These are phyloP conservation scores for Tuta absoluta DNA, from an alignment of 2,888 invertebrate species.

Conservation along the genomic window DNA sequence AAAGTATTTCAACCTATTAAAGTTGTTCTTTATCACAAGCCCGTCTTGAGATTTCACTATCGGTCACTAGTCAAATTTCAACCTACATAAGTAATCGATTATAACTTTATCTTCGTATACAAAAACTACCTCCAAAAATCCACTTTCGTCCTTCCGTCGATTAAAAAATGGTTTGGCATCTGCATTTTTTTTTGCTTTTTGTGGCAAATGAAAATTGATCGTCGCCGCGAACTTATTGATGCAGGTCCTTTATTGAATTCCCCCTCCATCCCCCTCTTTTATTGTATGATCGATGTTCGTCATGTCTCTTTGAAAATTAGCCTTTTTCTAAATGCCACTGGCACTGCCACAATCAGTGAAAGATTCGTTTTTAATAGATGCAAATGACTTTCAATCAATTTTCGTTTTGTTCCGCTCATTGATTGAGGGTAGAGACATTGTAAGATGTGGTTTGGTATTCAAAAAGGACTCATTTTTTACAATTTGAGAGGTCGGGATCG, in stretches of 20 bases:
- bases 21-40: too few relatives aligned
- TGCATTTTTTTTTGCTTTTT: constrained; percentile 53
- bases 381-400: constrained; percentile 11
- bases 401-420: constrained; percentile 3
- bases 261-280: constrained; percentile 33
- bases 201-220: constrained; percentile 76
- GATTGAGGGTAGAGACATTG: neutral
- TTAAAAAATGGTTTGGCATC: constrained; percentile 51
- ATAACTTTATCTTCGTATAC: neutral
- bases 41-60: too few relatives aligned
- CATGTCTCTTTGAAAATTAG: constrained; percentile 28
- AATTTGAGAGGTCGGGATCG: too few relatives aligned
- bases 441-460: neutral
- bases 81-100: neutral
- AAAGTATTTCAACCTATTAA: too few relatives aligned
- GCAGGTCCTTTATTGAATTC: constrained; percentile 68
- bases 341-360: constrained; percentile 29
- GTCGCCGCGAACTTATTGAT: constrained; percentile 71
- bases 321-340: constrained; percentile 35
- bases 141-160: neutral
- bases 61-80: too few relatives aligned
- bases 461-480: too few relatives aligned
- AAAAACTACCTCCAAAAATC: neutral
- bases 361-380: constrained; percentile 27
- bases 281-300: constrained; percentile 61